These are phyloP conservation scores for Esox masquinongy DNA, from an alignment of 2,797 vertebrate species.

Conservation along the genomic window DNA sequence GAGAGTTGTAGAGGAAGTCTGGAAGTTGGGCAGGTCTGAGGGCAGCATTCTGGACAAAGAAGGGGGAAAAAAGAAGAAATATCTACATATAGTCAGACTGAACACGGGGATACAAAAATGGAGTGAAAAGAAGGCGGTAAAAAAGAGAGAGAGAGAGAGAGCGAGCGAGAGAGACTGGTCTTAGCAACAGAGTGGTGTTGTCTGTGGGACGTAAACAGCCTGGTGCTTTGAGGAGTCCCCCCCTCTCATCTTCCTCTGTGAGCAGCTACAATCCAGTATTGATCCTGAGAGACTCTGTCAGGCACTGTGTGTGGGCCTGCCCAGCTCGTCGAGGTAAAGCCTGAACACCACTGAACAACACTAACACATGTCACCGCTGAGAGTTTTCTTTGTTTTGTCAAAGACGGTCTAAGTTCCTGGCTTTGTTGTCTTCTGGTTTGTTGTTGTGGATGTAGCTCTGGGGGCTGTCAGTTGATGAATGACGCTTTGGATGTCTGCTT, in stretches of 20 bases:
- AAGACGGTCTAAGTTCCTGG: neutral
- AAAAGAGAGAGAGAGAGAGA: slow-evolving; percentile 23
- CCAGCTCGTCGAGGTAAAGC: slow-evolving; percentile 16
- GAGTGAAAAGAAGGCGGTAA: neutral
- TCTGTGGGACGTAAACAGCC: slow-evolving; percentile 21
- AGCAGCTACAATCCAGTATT: slow-evolving; percentile 24
- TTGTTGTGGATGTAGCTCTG: neutral
- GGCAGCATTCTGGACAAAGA: slow-evolving; percentile 33
- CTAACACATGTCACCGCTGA: neutral
- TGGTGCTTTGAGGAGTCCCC: slow-evolving; percentile 38
- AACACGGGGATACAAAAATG: slow-evolving; percentile 14
- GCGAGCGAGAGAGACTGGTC: slow-evolving; percentile 37
- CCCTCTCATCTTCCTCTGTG: slow-evolving; percentile 31
- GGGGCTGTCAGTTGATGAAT: neutral
- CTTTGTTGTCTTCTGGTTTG: neutral
- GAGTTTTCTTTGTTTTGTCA: neutral
- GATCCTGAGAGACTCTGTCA: slow-evolving; percentile 23
- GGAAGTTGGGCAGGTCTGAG: slow-evolving; percentile 43
- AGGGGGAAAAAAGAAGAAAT: slow-evolving; percentile 43
- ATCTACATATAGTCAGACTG: slow-evolving; percentile 30
- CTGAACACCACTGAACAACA: neutral
- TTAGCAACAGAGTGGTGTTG: slow-evolving; percentile 23
- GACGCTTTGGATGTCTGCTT: neutral
- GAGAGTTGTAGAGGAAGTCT: slow-evolving; percentile 47
- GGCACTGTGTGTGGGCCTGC: slow-evolving; percentile 7